Evolutionary conservation across 1,140 invertebrate genomes (phyloP), one percentile per base, ranked within the genome.

Genomic region (Chelonus insularis): DNA sequence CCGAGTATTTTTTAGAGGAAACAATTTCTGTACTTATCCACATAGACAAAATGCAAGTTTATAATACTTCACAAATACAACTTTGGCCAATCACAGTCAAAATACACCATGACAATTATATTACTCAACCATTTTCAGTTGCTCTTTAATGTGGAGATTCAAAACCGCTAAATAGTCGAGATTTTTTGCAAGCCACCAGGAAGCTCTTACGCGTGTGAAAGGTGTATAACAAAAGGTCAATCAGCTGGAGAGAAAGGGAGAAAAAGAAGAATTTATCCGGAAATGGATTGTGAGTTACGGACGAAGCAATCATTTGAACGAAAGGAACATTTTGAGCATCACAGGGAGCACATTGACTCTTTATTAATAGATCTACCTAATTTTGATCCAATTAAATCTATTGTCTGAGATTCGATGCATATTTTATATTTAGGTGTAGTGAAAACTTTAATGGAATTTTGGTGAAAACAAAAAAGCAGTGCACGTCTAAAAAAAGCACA

Each of bases 191-290:
- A 72, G 57, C 50, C 45, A 21, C 62, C 62, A 7, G 61, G 61
- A 1, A 64, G 60, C 39, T 72, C 60, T 65, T 64, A 48, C 48
- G 57, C 52, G 12, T 72, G 68, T 54, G 69, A 73, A 21, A 63
- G 65, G 51, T 68, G 65, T 29, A 50, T 34, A 4, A 45, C 60
- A 14, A 60, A 65, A 60, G 68, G 68, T 0, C 18, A 12, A 20
- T 64, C 36, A 11, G 52, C 68, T 36, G 45, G 52, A 6, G n/a
- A 58, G 23, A 20, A 8, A 58, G 60, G 43, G 1, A 36, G 60
- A 23, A 36, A 16, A 66, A 66, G 16, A 54, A 14, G 25, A 9
- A n/a, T 21, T 9, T 25, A 48, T 16, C 9, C 45, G 8, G 32
- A 36, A 34, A 23, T 23, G 32, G 25, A 23, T 18, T 16, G 21